A percentile compares a stretch with the other conserved stretches of the same genome.
Conservation (phyloP, 1,140 invertebrate genomes). For the Drosophila gunungcola region DNA sequence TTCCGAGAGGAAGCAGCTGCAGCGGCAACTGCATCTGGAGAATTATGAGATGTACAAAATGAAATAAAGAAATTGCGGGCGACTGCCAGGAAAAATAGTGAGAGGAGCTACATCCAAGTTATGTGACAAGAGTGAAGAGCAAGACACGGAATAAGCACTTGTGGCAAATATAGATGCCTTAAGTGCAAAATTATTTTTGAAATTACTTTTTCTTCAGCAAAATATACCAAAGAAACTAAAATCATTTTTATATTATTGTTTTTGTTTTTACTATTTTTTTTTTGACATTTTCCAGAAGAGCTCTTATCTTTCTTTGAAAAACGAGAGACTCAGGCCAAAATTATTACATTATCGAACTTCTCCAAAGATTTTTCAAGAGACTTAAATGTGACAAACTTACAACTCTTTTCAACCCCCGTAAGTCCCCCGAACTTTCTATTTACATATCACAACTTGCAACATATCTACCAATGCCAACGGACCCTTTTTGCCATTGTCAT, state of each 20-base stretch:
- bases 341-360: slow-evolving; percentile 20
- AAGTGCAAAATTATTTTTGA: not conserved
- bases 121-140: slow-evolving; percentile 16
- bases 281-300: not conserved
- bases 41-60: slow-evolving; percentile 49
- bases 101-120: slow-evolving; percentile 2
- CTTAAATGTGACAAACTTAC: slow-evolving; percentile 33
- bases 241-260: too few relatives aligned
- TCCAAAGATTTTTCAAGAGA: slow-evolving; percentile 4
- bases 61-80: slow-evolving; percentile 54
- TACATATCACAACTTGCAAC: slow-evolving; percentile 13
- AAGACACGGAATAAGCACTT: not conserved
- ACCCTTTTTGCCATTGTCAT: slow-evolving; percentile 44
- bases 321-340: not conserved
- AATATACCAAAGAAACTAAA: not conserved
- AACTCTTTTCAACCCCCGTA: not conserved
- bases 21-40: slow-evolving; percentile 22
- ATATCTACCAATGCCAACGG: slow-evolving; percentile 45
- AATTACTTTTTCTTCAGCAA: not conserved
- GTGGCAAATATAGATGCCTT: not conserved
- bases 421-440: slow-evolving; percentile 6
- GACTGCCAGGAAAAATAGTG: slow-evolving; percentile 18
- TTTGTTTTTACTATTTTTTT: not conserved
- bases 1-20: slow-evolving; percentile 31
- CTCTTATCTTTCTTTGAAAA: not conserved